A percentile compares a stretch with the other conserved stretches of the same genome.
These are phyloP conservation scores for Odontamblyopus rebecca DNA, from an alignment of 2,797 vertebrate species.

Conservation along the genomic window DNA sequence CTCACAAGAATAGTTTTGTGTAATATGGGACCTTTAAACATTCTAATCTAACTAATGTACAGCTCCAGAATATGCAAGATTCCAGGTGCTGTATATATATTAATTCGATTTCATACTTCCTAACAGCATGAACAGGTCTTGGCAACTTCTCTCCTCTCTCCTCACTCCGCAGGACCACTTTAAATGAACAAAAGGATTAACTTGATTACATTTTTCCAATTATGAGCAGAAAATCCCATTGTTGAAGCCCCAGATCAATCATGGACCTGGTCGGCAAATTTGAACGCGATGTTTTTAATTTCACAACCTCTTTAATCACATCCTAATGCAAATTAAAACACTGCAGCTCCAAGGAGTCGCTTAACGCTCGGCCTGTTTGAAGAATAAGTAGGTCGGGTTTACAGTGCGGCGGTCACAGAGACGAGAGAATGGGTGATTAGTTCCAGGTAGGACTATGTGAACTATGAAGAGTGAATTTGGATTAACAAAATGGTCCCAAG, in stretches of 20 bases:
- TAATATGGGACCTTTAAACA: too few species aligned
- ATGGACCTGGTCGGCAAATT: constrained; percentile 26
- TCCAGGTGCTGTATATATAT: neutral
- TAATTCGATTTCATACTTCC: neutral
- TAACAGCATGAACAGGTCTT: neutral
- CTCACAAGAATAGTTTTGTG: too few species aligned
- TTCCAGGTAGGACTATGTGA: neutral
- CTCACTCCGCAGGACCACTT: constrained; percentile 23
- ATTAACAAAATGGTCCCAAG: neutral
- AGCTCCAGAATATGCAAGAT: too few species aligned
- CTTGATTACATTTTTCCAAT: constrained; percentile 68
- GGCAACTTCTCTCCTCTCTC: constrained; percentile 23
- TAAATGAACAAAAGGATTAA: constrained; percentile 64
- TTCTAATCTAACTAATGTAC: too few species aligned
- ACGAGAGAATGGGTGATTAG: neutral
- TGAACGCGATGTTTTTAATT: constrained; percentile 54
- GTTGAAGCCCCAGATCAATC: constrained; percentile 58
- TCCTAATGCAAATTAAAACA: constrained; percentile 52
- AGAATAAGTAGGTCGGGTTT: constrained; percentile 4
- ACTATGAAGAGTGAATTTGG: neutral
- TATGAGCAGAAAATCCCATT: constrained; percentile 63
- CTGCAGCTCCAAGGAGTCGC: neutral
- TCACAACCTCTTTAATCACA: constrained; percentile 61
- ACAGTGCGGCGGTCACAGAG: neutral
- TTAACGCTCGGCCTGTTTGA: neutral